A percentile compares a stretch with the other conserved stretches of the same genome.
phyloP scores from a whole-genome alignment of 1,140 invertebrate genomes.

The Asbolus verrucosus region DNA sequence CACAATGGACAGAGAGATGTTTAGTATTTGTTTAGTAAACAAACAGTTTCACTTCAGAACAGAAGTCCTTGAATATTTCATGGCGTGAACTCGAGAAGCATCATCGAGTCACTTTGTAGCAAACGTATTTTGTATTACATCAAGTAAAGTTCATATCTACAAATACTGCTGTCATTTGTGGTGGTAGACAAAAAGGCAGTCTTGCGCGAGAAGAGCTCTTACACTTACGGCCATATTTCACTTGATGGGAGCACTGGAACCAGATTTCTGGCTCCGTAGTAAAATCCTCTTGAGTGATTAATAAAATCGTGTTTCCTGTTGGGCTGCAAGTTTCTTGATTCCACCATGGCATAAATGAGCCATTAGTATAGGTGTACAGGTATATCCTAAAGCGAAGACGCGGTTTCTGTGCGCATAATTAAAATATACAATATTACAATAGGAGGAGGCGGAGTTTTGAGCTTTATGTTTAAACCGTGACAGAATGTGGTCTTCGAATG shows the following conservation, averaged over 20 bases:
- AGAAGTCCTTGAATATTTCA: slow-evolving; percentile 43
- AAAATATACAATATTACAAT: slow-evolving; percentile 36
- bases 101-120: slow-evolving; percentile 42
- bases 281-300: slow-evolving; percentile 1
- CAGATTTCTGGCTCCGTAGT: slow-evolving; percentile 16
- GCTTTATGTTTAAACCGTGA: slow-evolving; percentile 30
- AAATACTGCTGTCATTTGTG: slow-evolving; percentile 44
- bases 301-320: background rate
- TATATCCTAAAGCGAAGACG: slow-evolving; percentile 19
- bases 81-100: slow-evolving; percentile 38
- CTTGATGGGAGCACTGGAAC: slow-evolving; percentile 19
- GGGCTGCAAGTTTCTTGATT: slow-evolving; percentile 9
- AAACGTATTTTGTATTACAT: slow-evolving; percentile 45
- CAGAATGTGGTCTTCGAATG: slow-evolving; percentile 21
- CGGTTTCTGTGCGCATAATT: slow-evolving; percentile 35
- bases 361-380: slow-evolving; percentile 30
- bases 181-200: slow-evolving; percentile 42
- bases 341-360: slow-evolving; percentile 23
- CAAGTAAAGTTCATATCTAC: slow-evolving; percentile 43
- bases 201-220: slow-evolving; percentile 40
- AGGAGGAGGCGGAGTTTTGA: slow-evolving; percentile 19
- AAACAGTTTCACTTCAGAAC: background rate
- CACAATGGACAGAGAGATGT: background rate
- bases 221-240: slow-evolving; percentile 39
- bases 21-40: slow-evolving; percentile 4